These are phyloP conservation scores for Harlomillsia oculata DNA, from an alignment of 1,140 invertebrate genomes.

Conservation along the genomic window DNA sequence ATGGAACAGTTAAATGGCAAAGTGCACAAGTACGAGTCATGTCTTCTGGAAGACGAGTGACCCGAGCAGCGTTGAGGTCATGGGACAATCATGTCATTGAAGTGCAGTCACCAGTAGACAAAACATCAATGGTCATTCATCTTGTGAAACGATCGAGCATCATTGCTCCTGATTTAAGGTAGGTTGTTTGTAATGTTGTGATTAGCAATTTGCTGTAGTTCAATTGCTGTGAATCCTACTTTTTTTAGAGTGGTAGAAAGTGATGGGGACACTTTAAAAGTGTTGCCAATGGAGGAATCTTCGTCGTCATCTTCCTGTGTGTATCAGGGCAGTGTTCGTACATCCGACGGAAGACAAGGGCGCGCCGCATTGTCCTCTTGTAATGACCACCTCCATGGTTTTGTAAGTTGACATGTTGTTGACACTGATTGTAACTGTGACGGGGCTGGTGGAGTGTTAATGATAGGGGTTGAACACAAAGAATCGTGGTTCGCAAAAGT, in stretches of 20 bases:
- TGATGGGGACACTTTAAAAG: not conserved
- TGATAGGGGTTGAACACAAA: not conserved
- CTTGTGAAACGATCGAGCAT: not conserved
- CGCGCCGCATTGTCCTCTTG: constrained; percentile 9
- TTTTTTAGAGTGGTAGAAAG: not conserved
- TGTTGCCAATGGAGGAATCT: not conserved
- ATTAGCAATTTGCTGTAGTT: not conserved
- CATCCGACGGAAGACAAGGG: not conserved
- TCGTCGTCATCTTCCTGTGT: not conserved
- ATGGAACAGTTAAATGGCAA: no score
- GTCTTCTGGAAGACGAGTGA: no score
- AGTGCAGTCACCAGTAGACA: not conserved
- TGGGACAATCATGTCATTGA: constrained; percentile 12
- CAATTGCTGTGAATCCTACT: not conserved
- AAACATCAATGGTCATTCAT: constrained; percentile 6
- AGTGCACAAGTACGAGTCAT: no score
- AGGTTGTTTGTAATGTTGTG: not conserved
- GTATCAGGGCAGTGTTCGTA: not conserved
- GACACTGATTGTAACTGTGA: not conserved
- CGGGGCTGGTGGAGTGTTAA: not conserved
- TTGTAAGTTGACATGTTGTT: constrained; percentile 4
- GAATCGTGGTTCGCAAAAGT: not conserved
- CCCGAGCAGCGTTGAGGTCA: no score
- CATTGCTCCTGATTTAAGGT: constrained; percentile 6
- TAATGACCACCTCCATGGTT: not conserved